Evolutionary conservation across 2,888 invertebrate genomes (phyloP), one percentile per base, ranked within the genome.

Genomic region (Smittia aterrima): DNA sequence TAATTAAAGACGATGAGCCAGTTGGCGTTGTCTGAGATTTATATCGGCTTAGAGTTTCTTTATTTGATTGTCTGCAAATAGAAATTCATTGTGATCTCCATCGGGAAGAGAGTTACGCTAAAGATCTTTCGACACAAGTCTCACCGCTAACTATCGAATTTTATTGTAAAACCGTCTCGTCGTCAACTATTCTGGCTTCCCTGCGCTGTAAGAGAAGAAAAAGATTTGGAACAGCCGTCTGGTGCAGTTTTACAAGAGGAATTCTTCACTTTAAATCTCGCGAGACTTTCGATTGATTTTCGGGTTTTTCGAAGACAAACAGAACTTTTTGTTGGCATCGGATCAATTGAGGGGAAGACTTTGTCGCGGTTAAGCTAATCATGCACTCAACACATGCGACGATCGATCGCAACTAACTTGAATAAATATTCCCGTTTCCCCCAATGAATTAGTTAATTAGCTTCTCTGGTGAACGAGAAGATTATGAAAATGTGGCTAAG

Each of bases 1-100:
- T 58, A 18, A 58, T 58, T 58, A 58, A 11, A 58, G 16, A 58
- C 18, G n/a, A 13, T 58, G 22, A 58, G 58, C 58, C 58, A 58
- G 58, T 58, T 58, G 58, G 58, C 58, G 58, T n/a, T 13, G n/a
- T 7, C n/a, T 22, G 4, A 22, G 22, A 58, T 58, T 58, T 58
- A 58, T 58, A 58, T 58, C 58, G 18, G 7, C 2, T 58, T 58
- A 3, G 58, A 58, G 18, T 58, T 16, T 47, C 47, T 47, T 47
- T 32, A 32, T 32, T 32, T 9, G 16, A 47, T 47, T 47, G 16
- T 47, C 47, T 47, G 2, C 47, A 47, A 47, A 47, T 47, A 47
- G 47, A 47, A 2, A 6, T 47, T 47, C 16, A n/a, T 47, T 47
- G 47, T n/a, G 47, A n/a, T 16, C 16, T 47, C 47, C 11, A 3